These are phyloP conservation scores for Lagria hirta DNA, from an alignment of 2,888 invertebrate genomes.

Conservation along the genomic window DNA sequence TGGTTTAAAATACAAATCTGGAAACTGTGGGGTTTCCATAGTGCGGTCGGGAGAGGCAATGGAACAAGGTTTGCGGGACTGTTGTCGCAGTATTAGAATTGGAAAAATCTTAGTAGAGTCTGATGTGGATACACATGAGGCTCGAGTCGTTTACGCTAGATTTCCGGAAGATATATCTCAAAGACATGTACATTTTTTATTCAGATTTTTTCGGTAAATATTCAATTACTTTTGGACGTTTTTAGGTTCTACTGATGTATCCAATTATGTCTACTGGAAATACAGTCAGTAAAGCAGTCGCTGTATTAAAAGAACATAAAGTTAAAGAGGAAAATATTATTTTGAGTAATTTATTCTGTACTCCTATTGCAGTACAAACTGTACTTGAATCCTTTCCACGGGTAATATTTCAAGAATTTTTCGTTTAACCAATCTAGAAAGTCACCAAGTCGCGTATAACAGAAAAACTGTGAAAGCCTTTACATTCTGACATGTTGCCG, in stretches of 20 bases:
- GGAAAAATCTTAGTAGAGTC: slow-evolving; percentile 98
- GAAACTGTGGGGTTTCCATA: slow-evolving; percentile 98
- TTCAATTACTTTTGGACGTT: slow-evolving; percentile 15
- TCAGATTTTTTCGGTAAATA: slow-evolving; percentile 1
- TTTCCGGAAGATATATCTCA: slow-evolving; percentile 94
- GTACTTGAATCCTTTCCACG: slow-evolving; percentile 81
- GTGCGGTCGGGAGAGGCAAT: slow-evolving; percentile 74
- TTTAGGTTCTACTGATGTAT: slow-evolving; percentile 88
- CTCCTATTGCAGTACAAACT: slow-evolving; percentile 85
- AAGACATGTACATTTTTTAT: slow-evolving; percentile 58
- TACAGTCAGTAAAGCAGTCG: slow-evolving; percentile 91
- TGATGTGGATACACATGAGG: slow-evolving; percentile 94
- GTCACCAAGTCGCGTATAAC: too few relatives aligned
- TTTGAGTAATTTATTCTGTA: slow-evolving; percentile 96
- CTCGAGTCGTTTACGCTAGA: slow-evolving; percentile 94
- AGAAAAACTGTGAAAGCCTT: too few relatives aligned
- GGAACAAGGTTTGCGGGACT: slow-evolving; percentile 80
- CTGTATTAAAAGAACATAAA: slow-evolving; percentile 90
- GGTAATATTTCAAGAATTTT: too few relatives aligned
- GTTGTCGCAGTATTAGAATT: slow-evolving; percentile 96
- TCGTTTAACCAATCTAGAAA: neutral
- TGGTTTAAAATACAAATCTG: slow-evolving; percentile 93
- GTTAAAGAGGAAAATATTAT: slow-evolving; percentile 94
- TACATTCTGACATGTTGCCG: too few relatives aligned
- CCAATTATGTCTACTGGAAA: slow-evolving; percentile 99